These are phyloP conservation scores for Myiotriccus ornatus DNA, from an alignment of 2,797 vertebrate genomes.

Conservation along the genomic window DNA sequence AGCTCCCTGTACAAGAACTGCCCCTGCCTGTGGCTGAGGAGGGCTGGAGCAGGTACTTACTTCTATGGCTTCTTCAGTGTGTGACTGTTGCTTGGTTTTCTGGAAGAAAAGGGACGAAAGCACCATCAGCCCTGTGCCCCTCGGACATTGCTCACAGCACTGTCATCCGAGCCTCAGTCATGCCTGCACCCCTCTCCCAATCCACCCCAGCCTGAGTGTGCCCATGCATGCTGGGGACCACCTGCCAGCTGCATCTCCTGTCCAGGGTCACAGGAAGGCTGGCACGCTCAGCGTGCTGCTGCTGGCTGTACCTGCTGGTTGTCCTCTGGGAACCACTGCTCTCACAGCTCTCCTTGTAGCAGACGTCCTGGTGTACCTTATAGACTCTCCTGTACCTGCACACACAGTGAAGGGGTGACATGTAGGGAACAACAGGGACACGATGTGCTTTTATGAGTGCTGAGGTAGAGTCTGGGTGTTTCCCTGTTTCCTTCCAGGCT, in stretches of 20 bases:
- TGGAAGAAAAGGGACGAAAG: conserved; percentile 49
- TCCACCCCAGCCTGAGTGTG: neutral
- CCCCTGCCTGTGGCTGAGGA: neutral
- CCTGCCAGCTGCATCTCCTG: neutral
- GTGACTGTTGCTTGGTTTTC: conserved; percentile 69
- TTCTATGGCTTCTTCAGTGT: conserved; percentile 69
- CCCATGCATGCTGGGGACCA: rapidly evolving
- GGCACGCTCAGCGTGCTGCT: rapidly evolving
- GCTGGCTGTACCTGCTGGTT: conserved; percentile 74
- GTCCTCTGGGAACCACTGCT: conserved; percentile 70
- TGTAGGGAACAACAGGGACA: neutral
- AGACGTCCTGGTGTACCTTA: conserved; percentile 90
- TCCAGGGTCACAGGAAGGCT: neutral
- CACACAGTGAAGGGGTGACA: neutral
- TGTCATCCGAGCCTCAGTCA: rapidly evolving
- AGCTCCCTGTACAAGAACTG: rapidly evolving
- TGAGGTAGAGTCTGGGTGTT: neutral
- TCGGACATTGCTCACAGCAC: rapidly evolving
- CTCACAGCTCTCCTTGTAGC: conserved; percentile 92
- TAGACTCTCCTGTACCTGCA: conserved; percentile 91
- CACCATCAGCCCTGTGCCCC: neutral
- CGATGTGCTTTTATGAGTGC: neutral
- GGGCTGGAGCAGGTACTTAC: conserved; percentile 3
- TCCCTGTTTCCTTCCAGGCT: neutral
- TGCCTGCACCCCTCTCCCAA: neutral